phyloP scores from a whole-genome alignment of 2,113 vertebrate species.

The Climacteris rufus region DNA sequence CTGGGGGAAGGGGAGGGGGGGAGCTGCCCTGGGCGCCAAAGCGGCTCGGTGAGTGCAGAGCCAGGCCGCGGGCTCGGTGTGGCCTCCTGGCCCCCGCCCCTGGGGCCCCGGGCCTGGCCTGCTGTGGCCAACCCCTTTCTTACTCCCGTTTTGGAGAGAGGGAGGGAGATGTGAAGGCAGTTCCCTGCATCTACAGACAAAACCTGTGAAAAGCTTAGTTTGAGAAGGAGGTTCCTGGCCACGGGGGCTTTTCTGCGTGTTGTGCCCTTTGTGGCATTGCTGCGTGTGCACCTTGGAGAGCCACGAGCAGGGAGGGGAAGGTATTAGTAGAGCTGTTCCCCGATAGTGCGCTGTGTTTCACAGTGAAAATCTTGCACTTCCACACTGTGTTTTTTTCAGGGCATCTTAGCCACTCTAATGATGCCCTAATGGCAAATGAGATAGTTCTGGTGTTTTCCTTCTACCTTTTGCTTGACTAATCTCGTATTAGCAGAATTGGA shows the following conservation, averaged over 20 bases:
- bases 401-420: fast-evolving
- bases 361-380: not conserved
- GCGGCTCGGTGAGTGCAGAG: not conserved
- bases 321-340: not conserved
- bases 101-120: not conserved
- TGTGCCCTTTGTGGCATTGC: not conserved
- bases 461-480: not conserved
- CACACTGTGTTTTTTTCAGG: not conserved
- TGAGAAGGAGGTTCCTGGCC: not conserved
- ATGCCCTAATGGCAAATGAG: fast-evolving
- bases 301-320: not conserved
- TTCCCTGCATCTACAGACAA: not conserved
- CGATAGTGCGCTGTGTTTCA: fast-evolving
- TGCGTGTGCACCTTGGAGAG: not conserved
- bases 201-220: not conserved
- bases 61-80: not conserved
- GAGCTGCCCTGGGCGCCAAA: not conserved
- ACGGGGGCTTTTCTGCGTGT: not conserved
- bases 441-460: not conserved
- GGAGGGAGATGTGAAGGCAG: not conserved
- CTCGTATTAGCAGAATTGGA: not conserved
- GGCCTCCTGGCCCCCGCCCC: not conserved
- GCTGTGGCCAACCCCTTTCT: fast-evolving
- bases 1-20: not conserved
- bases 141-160: not conserved